These are phyloP conservation scores for Ceratina australensis DNA, from an alignment of 1,140 invertebrate genomes.

Conservation along the genomic window DNA sequence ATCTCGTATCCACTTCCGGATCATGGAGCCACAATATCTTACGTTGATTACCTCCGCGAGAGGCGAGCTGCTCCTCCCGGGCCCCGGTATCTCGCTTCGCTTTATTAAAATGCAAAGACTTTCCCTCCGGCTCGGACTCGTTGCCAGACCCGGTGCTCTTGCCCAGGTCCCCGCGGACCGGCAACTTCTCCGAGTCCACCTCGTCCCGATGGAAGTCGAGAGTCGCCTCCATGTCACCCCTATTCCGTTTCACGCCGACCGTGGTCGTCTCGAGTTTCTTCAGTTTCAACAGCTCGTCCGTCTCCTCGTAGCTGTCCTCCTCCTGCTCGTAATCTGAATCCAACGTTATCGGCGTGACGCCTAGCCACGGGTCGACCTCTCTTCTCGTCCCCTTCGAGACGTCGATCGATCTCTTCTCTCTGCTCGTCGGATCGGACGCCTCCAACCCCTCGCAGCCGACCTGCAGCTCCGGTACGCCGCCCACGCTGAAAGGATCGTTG, in stretches of 20 bases:
- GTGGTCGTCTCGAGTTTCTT: constrained; percentile 51
- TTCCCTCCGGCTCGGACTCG: neutral
- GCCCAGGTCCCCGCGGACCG: constrained; percentile 71
- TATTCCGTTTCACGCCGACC: constrained; percentile 48
- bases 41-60: constrained; percentile 17
- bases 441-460: constrained; percentile 71
- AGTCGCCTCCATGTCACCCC: constrained; percentile 72
- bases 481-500: constrained; percentile 47
- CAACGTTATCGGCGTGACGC: constrained; percentile 57
- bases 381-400: neutral
- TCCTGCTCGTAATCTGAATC: constrained; percentile 54
- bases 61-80: too few species aligned
- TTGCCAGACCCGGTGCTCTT: too few species aligned
- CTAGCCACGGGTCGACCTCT: constrained; percentile 19
- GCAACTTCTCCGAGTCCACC: constrained; percentile 45
- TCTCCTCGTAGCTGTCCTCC: constrained; percentile 64
- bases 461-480: constrained; percentile 71
- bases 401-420: neutral
- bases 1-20: neutral
- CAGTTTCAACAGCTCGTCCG: constrained; percentile 70
- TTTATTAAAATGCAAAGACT: neutral
- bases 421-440: constrained; percentile 20
- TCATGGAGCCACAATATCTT: constrained; percentile 48
- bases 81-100: neutral
- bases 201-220: constrained; percentile 4